phyloP scores from a whole-genome alignment of 1,140 invertebrate genomes.

The Venturia canescens region DNA sequence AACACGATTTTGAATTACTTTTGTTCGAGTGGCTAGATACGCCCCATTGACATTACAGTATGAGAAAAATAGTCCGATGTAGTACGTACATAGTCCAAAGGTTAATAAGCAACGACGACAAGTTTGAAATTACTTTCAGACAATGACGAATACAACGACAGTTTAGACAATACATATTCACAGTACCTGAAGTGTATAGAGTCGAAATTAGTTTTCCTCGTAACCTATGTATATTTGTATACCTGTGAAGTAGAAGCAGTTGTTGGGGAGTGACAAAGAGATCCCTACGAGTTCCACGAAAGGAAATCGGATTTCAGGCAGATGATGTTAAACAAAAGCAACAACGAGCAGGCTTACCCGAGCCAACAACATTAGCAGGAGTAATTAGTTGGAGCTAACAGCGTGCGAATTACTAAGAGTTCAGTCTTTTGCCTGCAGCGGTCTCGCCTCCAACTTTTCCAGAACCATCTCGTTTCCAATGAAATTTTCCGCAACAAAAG shows the following conservation, averaged over 20 bases:
- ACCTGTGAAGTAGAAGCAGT: background rate
- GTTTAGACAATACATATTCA: background rate
- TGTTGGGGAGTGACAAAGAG: background rate
- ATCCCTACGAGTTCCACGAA: background rate
- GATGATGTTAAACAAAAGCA: background rate
- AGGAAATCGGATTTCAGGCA: background rate
- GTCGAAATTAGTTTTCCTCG: constrained; percentile 4
- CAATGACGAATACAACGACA: constrained; percentile 6
- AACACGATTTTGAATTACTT: too few relatives aligned
- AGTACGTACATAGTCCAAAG: background rate
- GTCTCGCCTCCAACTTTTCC: background rate
- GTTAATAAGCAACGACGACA: background rate
- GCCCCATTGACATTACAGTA: background rate
- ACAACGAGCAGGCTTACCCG: constrained; percentile 5
- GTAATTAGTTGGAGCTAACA: constrained; percentile 6
- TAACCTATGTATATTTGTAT: background rate
- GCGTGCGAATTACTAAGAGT: background rate
- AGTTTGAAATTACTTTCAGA: constrained; percentile 8
- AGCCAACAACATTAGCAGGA: constrained; percentile 3
- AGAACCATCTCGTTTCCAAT: background rate
- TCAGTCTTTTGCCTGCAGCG: background rate
- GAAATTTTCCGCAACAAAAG: background rate
- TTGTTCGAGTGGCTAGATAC: background rate
- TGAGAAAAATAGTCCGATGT: background rate
- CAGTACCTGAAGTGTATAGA: background rate